Conservation (phyloP, 2,113 vertebrate species). For the Balaeniceps rex region DNA sequence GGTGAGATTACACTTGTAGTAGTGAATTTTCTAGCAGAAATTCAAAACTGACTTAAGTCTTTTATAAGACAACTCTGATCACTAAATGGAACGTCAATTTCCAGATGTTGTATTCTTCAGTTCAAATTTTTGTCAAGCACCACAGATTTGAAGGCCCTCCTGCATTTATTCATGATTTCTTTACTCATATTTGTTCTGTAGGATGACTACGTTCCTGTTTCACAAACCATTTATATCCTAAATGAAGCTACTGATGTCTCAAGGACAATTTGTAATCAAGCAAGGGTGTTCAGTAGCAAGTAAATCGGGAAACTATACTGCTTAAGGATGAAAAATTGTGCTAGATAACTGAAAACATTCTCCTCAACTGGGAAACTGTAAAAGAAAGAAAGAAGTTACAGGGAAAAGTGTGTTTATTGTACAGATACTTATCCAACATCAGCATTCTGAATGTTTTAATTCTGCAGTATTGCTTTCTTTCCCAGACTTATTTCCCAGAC, state of each 20-base stretch:
- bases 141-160: neutral
- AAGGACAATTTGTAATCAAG: neutral
- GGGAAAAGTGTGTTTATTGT: neutral
- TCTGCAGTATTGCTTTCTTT: neutral
- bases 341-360: neutral
- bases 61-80: neutral
- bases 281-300: neutral
- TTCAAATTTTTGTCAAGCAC: neutral
- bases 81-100: neutral
- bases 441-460: neutral
- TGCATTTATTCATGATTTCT: neutral
- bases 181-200: neutral
- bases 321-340: neutral
- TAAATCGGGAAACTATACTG: neutral
- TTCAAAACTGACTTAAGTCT: neutral
- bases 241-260: neutral
- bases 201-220: neutral
- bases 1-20: neutral
- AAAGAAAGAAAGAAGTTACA: neutral
- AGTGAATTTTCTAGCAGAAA: neutral
- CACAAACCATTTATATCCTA: neutral
- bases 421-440: neutral
- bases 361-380: neutral
- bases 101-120: neutral
- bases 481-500: neutral